A percentile compares a stretch with the other conserved stretches of the same genome.
phyloP scores from a whole-genome alignment of 1,140 invertebrate species.

The Cydia pomonella region DNA sequence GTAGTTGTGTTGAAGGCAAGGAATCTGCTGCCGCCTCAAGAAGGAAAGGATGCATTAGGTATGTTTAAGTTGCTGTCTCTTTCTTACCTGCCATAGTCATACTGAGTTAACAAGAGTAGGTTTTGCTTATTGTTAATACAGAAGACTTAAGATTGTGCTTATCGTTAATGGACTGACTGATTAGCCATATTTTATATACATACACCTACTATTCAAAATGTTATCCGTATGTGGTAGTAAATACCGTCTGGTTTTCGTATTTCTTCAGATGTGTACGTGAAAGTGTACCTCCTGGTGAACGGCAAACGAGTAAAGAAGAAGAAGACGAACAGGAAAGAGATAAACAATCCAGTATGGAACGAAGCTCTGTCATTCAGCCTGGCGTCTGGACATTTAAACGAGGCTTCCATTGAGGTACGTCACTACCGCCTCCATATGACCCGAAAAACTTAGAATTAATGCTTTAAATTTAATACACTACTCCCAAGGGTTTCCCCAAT shows the following conservation, averaged over 20 bases:
- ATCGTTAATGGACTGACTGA: too few species aligned
- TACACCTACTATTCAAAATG: too few species aligned
- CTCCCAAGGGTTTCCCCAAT: background rate
- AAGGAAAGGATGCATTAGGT: constrained; percentile 83
- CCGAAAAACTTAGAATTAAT: too few species aligned
- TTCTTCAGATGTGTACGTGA: constrained; percentile 91
- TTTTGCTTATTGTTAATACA: too few species aligned
- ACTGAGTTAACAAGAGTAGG: too few species aligned
- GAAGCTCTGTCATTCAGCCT: constrained; percentile 96
- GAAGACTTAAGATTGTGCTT: too few species aligned
- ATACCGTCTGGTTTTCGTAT: background rate
- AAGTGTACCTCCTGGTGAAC: constrained; percentile 93
- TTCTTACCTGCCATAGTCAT: too few species aligned
- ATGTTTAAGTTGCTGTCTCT: constrained; percentile 43
- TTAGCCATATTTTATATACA: too few species aligned
- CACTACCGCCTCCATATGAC: background rate
- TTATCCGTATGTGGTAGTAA: too few species aligned
- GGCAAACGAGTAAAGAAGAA: constrained; percentile 95
- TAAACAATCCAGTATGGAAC: constrained; percentile 96
- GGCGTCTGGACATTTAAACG: constrained; percentile 84
- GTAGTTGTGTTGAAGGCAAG: constrained; percentile 91
- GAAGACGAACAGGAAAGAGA: constrained; percentile 93
- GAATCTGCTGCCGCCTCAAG: constrained; percentile 87
- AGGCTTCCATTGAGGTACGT: constrained; percentile 88
- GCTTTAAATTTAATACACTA: too few species aligned